These are phyloP conservation scores for Drosophila grimshawi DNA, from an alignment of 1,140 invertebrate species.

Conservation along the genomic window DNA sequence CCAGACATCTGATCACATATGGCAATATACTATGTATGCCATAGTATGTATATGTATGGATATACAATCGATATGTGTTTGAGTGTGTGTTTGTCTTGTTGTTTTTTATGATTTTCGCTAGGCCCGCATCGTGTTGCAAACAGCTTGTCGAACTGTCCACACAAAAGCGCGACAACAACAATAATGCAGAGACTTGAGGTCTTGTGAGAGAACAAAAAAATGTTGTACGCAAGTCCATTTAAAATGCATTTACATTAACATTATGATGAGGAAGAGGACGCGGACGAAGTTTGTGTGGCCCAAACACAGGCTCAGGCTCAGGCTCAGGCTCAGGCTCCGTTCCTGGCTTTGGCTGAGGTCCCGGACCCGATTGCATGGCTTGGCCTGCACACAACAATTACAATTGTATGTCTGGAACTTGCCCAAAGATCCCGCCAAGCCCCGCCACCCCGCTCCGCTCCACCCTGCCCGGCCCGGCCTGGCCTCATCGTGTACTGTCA, in stretches of 20 bases:
- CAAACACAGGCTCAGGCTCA: conserved; percentile 23
- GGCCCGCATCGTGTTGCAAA: conserved; percentile 78
- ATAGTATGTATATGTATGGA: conserved; percentile 23
- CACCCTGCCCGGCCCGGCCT: neutral
- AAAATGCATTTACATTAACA: conserved; percentile 84
- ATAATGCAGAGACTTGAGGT: conserved; percentile 10
- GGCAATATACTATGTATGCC: conserved; percentile 25
- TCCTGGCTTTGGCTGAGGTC: too few relatives aligned
- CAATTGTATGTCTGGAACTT: conserved; percentile 62
- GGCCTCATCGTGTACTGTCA: conserved; percentile 44
- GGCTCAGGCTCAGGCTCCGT: neutral
- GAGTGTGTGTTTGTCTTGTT: conserved; percentile 9
- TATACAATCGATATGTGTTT: conserved; percentile 9
- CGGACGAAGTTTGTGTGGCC: conserved; percentile 70
- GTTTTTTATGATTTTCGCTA: conserved; percentile 71
- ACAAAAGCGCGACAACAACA: conserved; percentile 73
- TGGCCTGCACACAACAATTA: conserved; percentile 62
- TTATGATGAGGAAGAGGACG: conserved; percentile 77
- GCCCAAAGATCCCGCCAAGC: neutral
- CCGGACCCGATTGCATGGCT: neutral
- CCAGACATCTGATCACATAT: conserved; percentile 58
- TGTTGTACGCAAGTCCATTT: conserved; percentile 83
- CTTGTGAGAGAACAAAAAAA: conserved; percentile 63
- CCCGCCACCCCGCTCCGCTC: neutral
- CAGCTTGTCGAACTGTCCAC: conserved; percentile 82